A percentile compares a stretch with the other conserved stretches of the same genome.
phyloP scores from a whole-genome alignment of 2,888 invertebrate species.

The Watsonalla cultraria region DNA sequence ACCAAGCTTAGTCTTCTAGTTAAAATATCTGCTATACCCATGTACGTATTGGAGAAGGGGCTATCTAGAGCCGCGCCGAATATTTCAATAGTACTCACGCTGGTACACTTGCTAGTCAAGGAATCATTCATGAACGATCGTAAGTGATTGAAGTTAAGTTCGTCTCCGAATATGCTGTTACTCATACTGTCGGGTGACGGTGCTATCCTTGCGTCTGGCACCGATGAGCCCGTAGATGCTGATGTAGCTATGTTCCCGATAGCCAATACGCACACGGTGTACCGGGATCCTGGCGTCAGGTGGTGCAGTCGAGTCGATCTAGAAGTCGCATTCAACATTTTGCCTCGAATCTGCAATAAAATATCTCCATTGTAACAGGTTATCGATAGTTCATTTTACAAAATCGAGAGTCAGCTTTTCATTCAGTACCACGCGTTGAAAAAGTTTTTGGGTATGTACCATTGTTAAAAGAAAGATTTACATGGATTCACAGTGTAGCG shows the following conservation, averaged over 20 bases:
- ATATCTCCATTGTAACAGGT: constrained; percentile 6
- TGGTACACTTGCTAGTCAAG: constrained; percentile 86
- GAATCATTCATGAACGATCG: constrained; percentile 80
- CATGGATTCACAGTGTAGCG: constrained; percentile 60
- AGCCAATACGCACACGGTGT: constrained; percentile 93
- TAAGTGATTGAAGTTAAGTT: constrained; percentile 73
- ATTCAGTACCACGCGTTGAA: constrained; percentile 25
- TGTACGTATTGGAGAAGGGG: constrained; percentile 81
- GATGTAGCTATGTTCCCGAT: constrained; percentile 82
- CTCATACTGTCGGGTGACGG: constrained; percentile 56
- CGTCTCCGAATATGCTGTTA: constrained; percentile 76
- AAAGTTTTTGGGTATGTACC: constrained; percentile 42
- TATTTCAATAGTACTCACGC: constrained; percentile 85
- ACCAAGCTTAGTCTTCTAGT: constrained; percentile 90
- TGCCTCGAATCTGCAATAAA: constrained; percentile 83
- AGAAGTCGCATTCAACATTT: constrained; percentile 84
- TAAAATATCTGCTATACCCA: constrained; percentile 85
- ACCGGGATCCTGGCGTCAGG: constrained; percentile 88
- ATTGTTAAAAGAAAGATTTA: constrained; percentile 62
- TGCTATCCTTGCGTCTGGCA: constrained; percentile 75
- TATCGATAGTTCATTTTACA: constrained; percentile 6
- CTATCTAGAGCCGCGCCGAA: constrained; percentile 81
- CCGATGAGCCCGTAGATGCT: constrained; percentile 53
- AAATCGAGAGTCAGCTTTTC: constrained; percentile 13
- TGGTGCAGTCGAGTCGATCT: constrained; percentile 86